Evolutionary conservation across 2,113 vertebrate species (phyloP).

Genomic region (Ibidorhyncha struthersii): DNA sequence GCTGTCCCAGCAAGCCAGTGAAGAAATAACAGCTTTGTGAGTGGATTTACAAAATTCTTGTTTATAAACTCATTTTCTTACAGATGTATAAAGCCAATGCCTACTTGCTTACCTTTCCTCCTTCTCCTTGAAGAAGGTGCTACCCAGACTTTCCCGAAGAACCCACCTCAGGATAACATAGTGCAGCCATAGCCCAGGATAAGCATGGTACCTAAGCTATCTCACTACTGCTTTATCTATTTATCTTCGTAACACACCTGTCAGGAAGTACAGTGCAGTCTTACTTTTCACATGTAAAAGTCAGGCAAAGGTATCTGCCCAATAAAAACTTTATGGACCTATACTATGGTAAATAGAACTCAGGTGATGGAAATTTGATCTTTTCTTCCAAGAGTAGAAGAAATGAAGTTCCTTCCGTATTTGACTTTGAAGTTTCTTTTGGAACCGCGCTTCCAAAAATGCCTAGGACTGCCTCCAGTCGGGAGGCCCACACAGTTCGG

Average conservation of each 20-base stretch:
- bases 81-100: neutral
- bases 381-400: neutral
- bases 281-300: neutral
- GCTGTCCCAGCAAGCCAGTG: neutral
- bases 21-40: neutral
- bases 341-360: neutral
- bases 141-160: neutral
- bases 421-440: neutral
- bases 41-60: neutral
- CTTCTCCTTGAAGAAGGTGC: neutral
- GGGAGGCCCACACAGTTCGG: neutral
- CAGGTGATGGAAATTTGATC: neutral
- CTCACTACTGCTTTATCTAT: neutral
- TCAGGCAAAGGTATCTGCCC: neutral
- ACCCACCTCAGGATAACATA: neutral
- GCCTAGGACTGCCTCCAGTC: fast-evolving
- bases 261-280: neutral
- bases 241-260: neutral
- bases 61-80: neutral
- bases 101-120: neutral
- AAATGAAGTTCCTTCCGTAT: neutral
- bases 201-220: neutral
- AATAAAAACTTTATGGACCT: neutral
- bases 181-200: neutral
- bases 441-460: neutral